phyloP scores from a whole-genome alignment of 1,140 invertebrate species.

The Drosophila mauritiana region DNA sequence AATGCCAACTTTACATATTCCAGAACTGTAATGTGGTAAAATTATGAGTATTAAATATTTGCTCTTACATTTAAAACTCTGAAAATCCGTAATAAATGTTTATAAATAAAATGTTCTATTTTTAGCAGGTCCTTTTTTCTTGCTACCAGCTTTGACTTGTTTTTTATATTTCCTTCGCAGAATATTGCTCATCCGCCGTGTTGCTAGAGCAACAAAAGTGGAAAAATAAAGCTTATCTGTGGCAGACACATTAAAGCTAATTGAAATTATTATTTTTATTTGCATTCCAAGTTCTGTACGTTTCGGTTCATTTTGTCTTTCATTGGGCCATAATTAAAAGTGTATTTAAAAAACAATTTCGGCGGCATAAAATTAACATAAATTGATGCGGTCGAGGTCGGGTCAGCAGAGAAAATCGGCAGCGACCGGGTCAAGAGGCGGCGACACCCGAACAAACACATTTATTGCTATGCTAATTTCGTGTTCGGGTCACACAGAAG shows the following conservation, averaged over 20 bases:
- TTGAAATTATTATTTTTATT: slow-evolving; percentile 62
- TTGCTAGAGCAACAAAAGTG: background rate
- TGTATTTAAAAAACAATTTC: slow-evolving; percentile 82
- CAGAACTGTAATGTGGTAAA: too few species aligned
- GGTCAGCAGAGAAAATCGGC: slow-evolving; percentile 21
- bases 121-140: background rate
- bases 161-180: background rate
- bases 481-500: slow-evolving; percentile 62
- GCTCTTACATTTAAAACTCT: too few species aligned
- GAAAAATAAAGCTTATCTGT: slow-evolving; percentile 15
- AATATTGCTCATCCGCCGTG: background rate
- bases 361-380: slow-evolving; percentile 70
- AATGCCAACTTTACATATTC: too few species aligned
- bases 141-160: background rate
- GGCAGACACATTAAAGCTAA: slow-evolving; percentile 58
- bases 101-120: background rate
- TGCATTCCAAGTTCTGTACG: slow-evolving; percentile 12
- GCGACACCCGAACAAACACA: slow-evolving; percentile 64
- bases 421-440: slow-evolving; percentile 23
- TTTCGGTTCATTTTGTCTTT: slow-evolving; percentile 32
- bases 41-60: too few species aligned
- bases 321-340: slow-evolving; percentile 73
- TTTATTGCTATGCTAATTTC: slow-evolving; percentile 77
- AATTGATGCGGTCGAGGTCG: slow-evolving; percentile 66
- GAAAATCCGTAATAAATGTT: background rate